phyloP scores from a whole-genome alignment of 1,140 invertebrate species.

The Halesus radiatus region DNA sequence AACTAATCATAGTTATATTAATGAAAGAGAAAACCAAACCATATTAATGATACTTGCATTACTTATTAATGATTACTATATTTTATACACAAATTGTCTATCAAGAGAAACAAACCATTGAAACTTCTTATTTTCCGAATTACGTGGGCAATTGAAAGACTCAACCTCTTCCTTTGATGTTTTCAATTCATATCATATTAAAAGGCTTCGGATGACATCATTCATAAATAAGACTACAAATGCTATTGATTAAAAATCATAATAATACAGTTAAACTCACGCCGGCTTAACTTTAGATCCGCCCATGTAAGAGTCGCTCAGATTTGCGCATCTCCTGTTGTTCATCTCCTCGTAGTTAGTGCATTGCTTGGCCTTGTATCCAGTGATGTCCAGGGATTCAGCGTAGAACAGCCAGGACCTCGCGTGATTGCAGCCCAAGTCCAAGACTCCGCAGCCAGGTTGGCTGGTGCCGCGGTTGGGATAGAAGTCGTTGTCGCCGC shows the following conservation, averaged over 20 bases:
- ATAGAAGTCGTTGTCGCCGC: constrained; percentile 75
- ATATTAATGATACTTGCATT: too few species aligned
- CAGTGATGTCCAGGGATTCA: constrained; percentile 54
- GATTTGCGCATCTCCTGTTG: neutral
- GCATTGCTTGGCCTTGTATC: constrained; percentile 32
- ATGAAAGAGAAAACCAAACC: too few species aligned
- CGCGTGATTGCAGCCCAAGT: constrained; percentile 53
- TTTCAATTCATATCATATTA: too few species aligned
- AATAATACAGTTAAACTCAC: constrained; percentile 24
- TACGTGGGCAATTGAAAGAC: too few species aligned
- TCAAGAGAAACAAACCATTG: too few species aligned
- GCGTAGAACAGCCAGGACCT: constrained; percentile 59
- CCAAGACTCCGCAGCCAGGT: constrained; percentile 70
- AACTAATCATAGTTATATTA: too few species aligned
- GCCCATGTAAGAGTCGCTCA: constrained; percentile 35
- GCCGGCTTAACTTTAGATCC: constrained; percentile 29
- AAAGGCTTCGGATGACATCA: too few species aligned
- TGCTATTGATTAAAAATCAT: neutral
- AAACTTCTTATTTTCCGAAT: too few species aligned
- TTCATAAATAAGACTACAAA: too few species aligned
- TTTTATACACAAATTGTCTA: too few species aligned
- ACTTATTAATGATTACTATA: too few species aligned
- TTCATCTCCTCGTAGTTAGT: constrained; percentile 2
- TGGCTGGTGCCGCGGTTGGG: constrained; percentile 73
- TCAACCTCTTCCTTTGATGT: too few species aligned